phyloP scores from a whole-genome alignment of 2,888 invertebrate genomes.

The Agonum fuliginosum region DNA sequence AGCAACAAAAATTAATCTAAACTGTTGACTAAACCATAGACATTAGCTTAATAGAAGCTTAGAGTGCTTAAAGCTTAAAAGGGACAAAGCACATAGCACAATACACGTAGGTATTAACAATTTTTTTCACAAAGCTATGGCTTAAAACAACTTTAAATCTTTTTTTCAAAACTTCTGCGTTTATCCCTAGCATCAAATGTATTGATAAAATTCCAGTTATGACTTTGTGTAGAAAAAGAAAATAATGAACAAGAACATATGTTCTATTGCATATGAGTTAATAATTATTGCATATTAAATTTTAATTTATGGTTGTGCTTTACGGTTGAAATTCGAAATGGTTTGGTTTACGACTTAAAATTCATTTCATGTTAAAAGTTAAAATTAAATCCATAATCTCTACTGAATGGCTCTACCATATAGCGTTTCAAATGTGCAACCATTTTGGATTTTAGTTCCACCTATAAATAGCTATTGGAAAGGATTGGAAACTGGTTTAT shows the following conservation, averaged over 20 bases:
- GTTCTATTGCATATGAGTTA: no score
- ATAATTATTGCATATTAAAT: no score
- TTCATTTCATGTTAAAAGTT: slow-evolving; percentile 8
- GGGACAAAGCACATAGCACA: background rate
- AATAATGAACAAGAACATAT: no score
- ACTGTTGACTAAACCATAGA: background rate
- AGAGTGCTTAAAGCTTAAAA: no score
- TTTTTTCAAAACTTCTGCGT: no score
- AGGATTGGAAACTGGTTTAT: slow-evolving; percentile 47
- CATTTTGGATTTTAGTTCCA: slow-evolving; percentile 34
- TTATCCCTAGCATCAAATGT: no score
- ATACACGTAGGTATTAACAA: background rate
- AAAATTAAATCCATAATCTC: slow-evolving; percentile 23
- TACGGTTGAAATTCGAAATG: background rate
- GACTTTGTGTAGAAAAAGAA: no score
- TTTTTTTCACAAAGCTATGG: background rate
- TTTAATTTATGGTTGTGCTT: background rate
- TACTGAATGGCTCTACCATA: background rate
- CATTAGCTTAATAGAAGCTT: background rate
- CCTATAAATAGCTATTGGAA: slow-evolving; percentile 51
- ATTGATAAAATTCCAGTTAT: no score
- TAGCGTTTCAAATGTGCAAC: slow-evolving; percentile 45
- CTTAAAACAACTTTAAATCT: background rate
- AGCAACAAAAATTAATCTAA: background rate
- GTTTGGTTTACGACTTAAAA: background rate